Conservation (phyloP, 1,140 invertebrate genomes). For the Triops cancriformis region DNA sequence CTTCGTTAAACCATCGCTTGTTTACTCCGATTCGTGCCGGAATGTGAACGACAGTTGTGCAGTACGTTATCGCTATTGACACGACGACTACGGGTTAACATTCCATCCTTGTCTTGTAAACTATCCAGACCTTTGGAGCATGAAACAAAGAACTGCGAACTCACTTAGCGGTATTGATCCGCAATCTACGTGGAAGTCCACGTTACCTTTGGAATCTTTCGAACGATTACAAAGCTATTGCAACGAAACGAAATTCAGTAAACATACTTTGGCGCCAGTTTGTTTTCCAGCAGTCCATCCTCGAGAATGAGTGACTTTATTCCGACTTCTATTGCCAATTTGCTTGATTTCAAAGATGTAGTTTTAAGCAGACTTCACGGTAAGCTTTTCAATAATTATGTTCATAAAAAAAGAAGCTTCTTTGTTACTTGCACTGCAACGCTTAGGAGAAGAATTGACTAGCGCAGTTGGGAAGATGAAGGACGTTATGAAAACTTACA, state of each 20-base stretch:
- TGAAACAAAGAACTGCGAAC: neutral
- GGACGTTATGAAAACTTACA: neutral
- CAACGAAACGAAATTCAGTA: neutral
- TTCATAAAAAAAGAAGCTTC: neutral
- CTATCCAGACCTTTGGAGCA: too few relatives aligned
- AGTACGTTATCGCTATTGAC: too few relatives aligned
- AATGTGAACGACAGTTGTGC: too few relatives aligned
- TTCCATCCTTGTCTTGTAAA: too few relatives aligned
- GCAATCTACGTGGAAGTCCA: too few relatives aligned
- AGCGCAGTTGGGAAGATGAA: neutral
- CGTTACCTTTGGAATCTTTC: too few relatives aligned
- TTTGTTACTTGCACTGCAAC: neutral
- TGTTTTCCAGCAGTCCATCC: neutral
- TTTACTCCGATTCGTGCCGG: too few relatives aligned
- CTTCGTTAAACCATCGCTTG: neutral
- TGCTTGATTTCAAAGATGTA: neutral
- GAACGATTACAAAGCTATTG: too few relatives aligned
- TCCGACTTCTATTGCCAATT: neutral
- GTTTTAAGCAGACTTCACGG: neutral
- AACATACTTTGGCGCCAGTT: neutral
- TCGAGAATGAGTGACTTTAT: neutral
- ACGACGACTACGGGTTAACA: too few relatives aligned
- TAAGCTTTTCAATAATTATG: neutral
- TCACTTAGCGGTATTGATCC: neutral
- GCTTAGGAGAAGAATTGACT: neutral